Percentiles rank a stretch among this genome's conserved stretches.
Conservation (phyloP, 23 tunicate genomes). For the Oikopleura dioica region DNA sequence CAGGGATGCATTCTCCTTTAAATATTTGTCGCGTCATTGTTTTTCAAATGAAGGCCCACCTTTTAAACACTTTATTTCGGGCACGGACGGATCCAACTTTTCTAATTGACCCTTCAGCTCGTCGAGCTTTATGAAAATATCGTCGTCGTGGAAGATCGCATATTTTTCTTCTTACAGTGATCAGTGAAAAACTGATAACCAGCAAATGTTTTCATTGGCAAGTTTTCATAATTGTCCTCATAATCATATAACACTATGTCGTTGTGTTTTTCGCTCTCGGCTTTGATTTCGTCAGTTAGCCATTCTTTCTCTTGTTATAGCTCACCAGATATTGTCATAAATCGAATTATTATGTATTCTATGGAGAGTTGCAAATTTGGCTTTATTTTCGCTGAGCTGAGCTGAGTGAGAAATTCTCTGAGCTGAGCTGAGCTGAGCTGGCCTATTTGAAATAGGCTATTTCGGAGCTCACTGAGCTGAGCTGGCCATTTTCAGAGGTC, state of each 20-base stretch:
- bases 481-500: too few species aligned
- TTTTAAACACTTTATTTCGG: not conserved
- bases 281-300: not conserved
- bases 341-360: too few species aligned
- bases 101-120: not conserved
- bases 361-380: too few species aligned
- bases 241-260: too few species aligned
- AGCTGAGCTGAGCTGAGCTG: too few species aligned
- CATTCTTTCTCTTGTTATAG: not conserved
- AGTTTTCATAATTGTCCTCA: not conserved
- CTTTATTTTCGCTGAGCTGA: too few species aligned
- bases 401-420: too few species aligned
- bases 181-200: conserved; percentile 3
- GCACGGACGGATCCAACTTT: not conserved
- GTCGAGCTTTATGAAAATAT: conserved; percentile 1
- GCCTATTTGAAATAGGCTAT: too few species aligned
- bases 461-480: too few species aligned
- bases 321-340: not conserved
- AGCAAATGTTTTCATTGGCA: conserved; percentile 14
- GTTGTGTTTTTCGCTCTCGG: not conserved
- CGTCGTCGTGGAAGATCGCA: conserved; percentile 4
- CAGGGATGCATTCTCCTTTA: conserved; percentile 8
- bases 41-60: not conserved
- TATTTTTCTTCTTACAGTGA: not conserved
- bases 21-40: not conserved